Conservation (phyloP, 2,888 invertebrate species). For the Eilema sororculum region DNA sequence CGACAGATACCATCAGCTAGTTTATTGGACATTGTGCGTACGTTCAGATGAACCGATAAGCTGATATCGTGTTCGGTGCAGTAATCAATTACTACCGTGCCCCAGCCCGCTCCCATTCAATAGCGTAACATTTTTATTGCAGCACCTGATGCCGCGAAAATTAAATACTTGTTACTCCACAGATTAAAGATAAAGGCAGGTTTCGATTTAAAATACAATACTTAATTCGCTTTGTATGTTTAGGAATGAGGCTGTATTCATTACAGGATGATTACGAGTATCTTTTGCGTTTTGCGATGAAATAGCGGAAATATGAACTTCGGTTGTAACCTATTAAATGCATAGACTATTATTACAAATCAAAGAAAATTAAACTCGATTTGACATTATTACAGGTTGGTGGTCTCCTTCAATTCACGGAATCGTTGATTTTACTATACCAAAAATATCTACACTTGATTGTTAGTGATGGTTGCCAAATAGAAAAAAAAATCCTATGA, state of each 20-base stretch:
- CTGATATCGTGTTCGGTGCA: slow-evolving; percentile 73
- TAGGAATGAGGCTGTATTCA: slow-evolving; percentile 42
- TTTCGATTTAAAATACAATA: slow-evolving; percentile 66
- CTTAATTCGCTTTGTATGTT: slow-evolving; percentile 67
- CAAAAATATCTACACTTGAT: too few species aligned
- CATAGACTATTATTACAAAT: too few species aligned
- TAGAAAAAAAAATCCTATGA: too few species aligned
- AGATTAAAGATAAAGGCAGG: slow-evolving; percentile 68
- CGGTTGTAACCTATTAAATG: too few species aligned
- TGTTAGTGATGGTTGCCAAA: too few species aligned
- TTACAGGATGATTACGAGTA: slow-evolving; percentile 48
- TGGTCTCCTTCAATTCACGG: too few species aligned
- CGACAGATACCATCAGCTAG: slow-evolving; percentile 79
- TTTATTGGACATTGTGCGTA: slow-evolving; percentile 85
- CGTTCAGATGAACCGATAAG: slow-evolving; percentile 75
- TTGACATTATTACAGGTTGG: too few species aligned
- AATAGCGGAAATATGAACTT: too few species aligned
- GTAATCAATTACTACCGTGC: slow-evolving; percentile 79
- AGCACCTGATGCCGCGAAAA: slow-evolving; percentile 70
- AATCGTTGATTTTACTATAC: too few species aligned
- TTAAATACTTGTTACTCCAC: slow-evolving; percentile 74
- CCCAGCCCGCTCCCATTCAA: slow-evolving; percentile 67
- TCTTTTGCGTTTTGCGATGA: slow-evolving; percentile 16
- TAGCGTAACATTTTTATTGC: slow-evolving; percentile 74
- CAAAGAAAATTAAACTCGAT: too few species aligned